Evolutionary conservation across 2,797 vertebrate species (phyloP).

Genomic region (Spheniscus humboldti): DNA sequence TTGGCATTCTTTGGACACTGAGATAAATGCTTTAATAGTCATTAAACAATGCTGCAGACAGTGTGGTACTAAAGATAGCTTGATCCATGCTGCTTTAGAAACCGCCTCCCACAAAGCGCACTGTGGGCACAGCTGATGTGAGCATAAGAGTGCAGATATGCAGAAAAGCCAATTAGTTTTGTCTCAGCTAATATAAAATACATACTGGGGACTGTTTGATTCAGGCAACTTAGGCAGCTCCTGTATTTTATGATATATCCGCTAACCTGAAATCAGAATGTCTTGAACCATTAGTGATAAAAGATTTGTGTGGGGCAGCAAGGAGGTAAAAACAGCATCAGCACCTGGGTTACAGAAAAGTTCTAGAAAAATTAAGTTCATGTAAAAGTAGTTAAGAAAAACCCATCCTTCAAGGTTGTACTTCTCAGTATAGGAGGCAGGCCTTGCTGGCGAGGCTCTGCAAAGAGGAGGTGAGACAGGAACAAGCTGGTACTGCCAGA

Average conservation of each 20-base stretch:
- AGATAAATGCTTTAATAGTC: not conserved
- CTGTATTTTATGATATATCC: not conserved
- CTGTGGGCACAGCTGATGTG: not conserved
- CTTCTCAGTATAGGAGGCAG: not conserved
- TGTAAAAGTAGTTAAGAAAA: not conserved
- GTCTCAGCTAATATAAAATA: conserved; percentile 20
- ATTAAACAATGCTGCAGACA: not conserved
- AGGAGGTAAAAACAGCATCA: not conserved
- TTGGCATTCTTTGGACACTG: not conserved
- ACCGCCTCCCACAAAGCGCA: not conserved
- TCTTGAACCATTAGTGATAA: not conserved
- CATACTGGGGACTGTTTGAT: not conserved
- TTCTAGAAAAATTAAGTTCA: not conserved
- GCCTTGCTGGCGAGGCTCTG: not conserved
- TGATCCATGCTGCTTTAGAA: conserved; percentile 2
- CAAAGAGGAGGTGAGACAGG: not conserved
- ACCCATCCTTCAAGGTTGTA: not conserved
- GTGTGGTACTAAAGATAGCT: not conserved
- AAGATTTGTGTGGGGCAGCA: not conserved
- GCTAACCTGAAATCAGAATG: not conserved
- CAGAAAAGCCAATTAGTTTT: not conserved
- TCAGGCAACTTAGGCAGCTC: not conserved
- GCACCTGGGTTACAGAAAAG: not conserved
- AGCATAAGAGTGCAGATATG: not conserved
- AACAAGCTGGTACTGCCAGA: not conserved